phyloP scores from a whole-genome alignment of 1,140 invertebrate genomes.

The Notospermus geniculatus region DNA sequence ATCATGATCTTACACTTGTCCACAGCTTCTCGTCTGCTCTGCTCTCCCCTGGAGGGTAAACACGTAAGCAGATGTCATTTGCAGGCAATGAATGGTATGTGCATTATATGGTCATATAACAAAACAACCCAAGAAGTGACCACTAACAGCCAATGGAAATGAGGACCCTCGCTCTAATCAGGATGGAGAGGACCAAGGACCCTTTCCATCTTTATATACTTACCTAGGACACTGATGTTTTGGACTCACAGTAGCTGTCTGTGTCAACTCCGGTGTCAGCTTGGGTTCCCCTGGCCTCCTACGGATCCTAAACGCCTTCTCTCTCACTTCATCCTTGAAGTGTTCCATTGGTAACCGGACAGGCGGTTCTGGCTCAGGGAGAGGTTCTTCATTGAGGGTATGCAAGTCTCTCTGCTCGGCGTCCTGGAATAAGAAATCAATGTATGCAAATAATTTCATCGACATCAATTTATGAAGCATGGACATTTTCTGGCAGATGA shows the following conservation, averaged over 20 bases:
- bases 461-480: too few species aligned
- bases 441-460: too few species aligned
- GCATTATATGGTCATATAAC: too few species aligned
- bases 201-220: too few species aligned
- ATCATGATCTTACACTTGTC: constrained; percentile 57
- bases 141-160: too few species aligned
- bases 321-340: constrained; percentile 37
- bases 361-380: constrained; percentile 43
- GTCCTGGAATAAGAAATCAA: constrained; percentile 26
- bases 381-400: constrained; percentile 42
- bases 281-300: constrained; percentile 53
- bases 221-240: constrained; percentile 49
- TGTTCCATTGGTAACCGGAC: constrained; percentile 38
- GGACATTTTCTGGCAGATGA: too few species aligned
- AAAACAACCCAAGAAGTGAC: too few species aligned
- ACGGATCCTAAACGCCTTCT: constrained; percentile 40
- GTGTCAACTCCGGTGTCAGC: constrained; percentile 44
- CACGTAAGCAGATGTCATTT: too few species aligned
- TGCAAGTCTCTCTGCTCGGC: constrained; percentile 35
- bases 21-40: constrained; percentile 55
- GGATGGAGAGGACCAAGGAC: too few species aligned
- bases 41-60: constrained; percentile 56
- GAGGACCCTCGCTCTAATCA: too few species aligned
- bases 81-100: too few species aligned
- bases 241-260: constrained; percentile 46